Evolutionary conservation across 2,888 invertebrate genomes (phyloP).

Genomic region (Acanthopleura granulata): DNA sequence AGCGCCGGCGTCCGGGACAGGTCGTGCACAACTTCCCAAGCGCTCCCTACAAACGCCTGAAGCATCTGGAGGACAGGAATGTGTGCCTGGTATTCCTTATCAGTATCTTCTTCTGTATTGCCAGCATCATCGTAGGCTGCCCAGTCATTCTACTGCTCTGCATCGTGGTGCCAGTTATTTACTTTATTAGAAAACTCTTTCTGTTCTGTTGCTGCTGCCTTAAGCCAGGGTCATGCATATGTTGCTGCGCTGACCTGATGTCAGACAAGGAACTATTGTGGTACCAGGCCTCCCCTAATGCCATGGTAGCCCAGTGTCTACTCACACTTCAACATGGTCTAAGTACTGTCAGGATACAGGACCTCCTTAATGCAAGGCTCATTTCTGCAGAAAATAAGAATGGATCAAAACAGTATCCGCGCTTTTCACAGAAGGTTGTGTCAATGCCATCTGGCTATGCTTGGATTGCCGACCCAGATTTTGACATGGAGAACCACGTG

Average conservation of each 20-base stretch:
- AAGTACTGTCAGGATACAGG: conserved; percentile 69
- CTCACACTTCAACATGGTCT: conserved; percentile 72
- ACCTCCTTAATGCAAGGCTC: conserved; percentile 71
- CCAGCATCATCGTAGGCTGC: conserved; percentile 33
- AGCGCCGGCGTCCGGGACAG: neutral
- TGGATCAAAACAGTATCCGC: conserved; percentile 69
- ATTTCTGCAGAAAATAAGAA: conserved; percentile 66
- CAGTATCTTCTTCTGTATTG: neutral
- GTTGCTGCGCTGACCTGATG: conserved; percentile 63
- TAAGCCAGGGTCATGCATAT: conserved; percentile 50
- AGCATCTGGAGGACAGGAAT: neutral
- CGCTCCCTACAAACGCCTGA: conserved; percentile 10
- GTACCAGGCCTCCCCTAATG: conserved; percentile 66
- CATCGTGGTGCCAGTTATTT: conserved; percentile 67
- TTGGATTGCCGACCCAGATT: conserved; percentile 72
- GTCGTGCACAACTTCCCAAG: conserved; percentile 11
- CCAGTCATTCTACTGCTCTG: conserved; percentile 69
- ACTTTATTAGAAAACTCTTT: conserved; percentile 57
- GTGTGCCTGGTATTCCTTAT: neutral
- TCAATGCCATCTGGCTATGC: conserved; percentile 69
- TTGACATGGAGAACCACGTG: conserved; percentile 73
- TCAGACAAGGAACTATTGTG: conserved; percentile 71
- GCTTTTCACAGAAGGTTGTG: conserved; percentile 71
- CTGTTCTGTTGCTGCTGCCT: conserved; percentile 59
- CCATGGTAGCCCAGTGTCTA: conserved; percentile 70